Evolutionary conservation across 2,888 invertebrate genomes (phyloP), one percentile per base, ranked within the genome.

Genomic region (Ischnura elegans): DNA sequence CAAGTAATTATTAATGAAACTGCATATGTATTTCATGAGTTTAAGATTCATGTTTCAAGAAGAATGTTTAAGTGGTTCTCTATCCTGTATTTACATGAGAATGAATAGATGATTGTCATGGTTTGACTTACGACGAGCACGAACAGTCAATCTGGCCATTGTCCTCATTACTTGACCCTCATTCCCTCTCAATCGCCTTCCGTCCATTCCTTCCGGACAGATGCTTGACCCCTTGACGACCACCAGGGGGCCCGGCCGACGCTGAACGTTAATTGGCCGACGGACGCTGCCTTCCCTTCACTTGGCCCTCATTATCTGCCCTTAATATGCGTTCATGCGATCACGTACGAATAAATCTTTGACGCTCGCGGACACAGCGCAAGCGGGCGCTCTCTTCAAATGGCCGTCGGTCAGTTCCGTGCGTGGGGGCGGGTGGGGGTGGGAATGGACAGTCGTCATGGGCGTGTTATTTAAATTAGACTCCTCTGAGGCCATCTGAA

Each of bases 321-420:
- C 46, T n/a, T 45, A 86, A 86, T 86, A 86, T 86, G 86, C 86
- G 86, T 45, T 86, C 86, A 45, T 86, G 86, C 86, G 86, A 86
- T 45, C 86, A 86, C 86, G 86, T 45, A 43, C 86, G 86, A 46
- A 86, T 86, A 45, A 76, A 86, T 86, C 46, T 86, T n/a, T 46
- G 86, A 45, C 46, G 86, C 46, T 86, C 86, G 46, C 86, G 86
- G 46, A 46, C 6, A 51, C 16, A 19, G 2, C 51, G 45, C 10
- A 10, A n/a, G n/a, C n/a, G 86, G 46, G 46, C n/a, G 46, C 45
- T 86, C 42, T 85, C n/a, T n/a, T n/a, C 85, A 19, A 46, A 86
- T 46, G 45, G 86, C 3, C 0, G 86, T 43, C 21, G 36, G 76
- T 76, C 13, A 19, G 51, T 51, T 5, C n/a, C n/a, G 51, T 51